Evolutionary conservation across 2,888 invertebrate genomes (phyloP), one percentile per base, ranked within the genome.

Genomic region (Melanostoma scalare): DNA sequence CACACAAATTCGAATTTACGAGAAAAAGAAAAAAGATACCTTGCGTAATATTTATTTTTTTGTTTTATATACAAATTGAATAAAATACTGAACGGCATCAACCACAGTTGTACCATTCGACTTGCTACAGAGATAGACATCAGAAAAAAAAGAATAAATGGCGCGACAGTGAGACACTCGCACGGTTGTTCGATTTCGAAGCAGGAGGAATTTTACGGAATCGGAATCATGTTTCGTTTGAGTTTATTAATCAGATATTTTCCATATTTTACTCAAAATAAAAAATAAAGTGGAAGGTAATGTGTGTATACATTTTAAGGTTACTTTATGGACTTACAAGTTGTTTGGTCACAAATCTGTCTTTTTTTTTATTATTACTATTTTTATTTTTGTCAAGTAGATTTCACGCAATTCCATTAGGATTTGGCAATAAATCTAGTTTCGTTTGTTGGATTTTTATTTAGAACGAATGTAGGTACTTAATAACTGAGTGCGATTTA

Each of bases 31-130:
- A 48, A 69, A 36, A 55, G 36, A 74, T 74, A 84, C 84, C 74
- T 84, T 84, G 79, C 65, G 79, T 72, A 79, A 79, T 79, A 79
- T 84, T 75, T 79, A 79, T 84, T 79, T 20, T 20, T 63, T 63
- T 63, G 61, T 61, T 36, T 79, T 79, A 61, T 84, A 78, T 52
- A 67, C 79, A 79, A 84, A 84, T 73, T 78, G 77, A 76, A 67
- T 76, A 72, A 81, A 76, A 72, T 80, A 80, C 80, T 71, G 71
- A 58, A 80, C 69, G 10, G 53, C 56, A 69, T 20, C 63, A 44
- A 50, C 63, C 63, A 50, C 48, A 63, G 50, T 50, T 50, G 50
- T 63, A 63, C 50, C 38, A 63, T 63, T 69, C 65, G 53, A 71
- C 52, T 76, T 65, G 60, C 40, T 36, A 50, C 31, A 38, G 6